phyloP scores from a whole-genome alignment of 1,140 invertebrate genomes.

The Drosophila sturtevanti region DNA sequence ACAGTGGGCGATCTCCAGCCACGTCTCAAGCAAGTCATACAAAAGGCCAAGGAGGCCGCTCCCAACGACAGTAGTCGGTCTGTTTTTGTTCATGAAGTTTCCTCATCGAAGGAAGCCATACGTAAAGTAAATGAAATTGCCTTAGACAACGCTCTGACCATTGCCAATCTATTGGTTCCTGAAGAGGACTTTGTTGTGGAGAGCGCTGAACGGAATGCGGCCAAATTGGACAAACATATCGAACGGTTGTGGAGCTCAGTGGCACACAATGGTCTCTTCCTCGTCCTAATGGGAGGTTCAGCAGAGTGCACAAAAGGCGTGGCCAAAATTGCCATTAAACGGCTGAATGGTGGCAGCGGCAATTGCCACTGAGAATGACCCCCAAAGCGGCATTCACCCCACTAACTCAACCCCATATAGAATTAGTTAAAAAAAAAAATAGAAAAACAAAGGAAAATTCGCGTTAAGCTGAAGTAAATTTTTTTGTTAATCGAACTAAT shows the following conservation, averaged over 20 bases:
- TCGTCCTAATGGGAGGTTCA: slow-evolving; percentile 85
- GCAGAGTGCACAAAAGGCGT: slow-evolving; percentile 73
- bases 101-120: slow-evolving; percentile 83
- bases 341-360: slow-evolving; percentile 39
- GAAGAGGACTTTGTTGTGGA: slow-evolving; percentile 81
- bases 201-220: slow-evolving; percentile 82
- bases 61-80: slow-evolving; percentile 35
- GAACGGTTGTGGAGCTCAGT: slow-evolving; percentile 85
- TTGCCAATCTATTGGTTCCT: slow-evolving; percentile 85
- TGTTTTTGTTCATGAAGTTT: slow-evolving; percentile 58
- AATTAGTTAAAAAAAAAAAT: background rate
- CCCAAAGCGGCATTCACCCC: background rate
- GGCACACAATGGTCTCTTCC: slow-evolving; percentile 84
- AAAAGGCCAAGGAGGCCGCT: slow-evolving; percentile 43
- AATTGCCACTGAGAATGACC: background rate
- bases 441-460: background rate
- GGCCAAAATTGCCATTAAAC: slow-evolving; percentile 79
- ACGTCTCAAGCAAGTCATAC: slow-evolving; percentile 79
- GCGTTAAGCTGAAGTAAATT: background rate
- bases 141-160: slow-evolving; percentile 84
- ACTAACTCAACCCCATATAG: background rate
- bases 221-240: slow-evolving; percentile 86
- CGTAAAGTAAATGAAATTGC: slow-evolving; percentile 84
- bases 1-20: slow-evolving; percentile 85
- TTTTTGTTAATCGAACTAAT: background rate